Conservation (phyloP, 2,797 vertebrate genomes). For the Lithobates pipiens region DNA sequence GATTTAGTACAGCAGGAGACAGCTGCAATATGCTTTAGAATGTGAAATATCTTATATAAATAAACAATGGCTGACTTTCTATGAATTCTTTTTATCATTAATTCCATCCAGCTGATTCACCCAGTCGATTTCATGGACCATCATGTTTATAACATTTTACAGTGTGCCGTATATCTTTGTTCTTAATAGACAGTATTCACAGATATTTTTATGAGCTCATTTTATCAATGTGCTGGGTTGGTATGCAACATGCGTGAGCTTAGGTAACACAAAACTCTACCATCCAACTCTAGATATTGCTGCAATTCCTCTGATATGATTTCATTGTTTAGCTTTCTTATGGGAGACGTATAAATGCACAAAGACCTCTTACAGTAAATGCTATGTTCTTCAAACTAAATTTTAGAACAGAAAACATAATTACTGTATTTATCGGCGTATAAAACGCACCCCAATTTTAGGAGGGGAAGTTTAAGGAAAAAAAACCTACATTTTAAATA, state of each 20-base stretch:
- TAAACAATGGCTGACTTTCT: conserved; percentile 42
- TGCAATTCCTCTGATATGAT: neutral
- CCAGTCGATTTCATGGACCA: conserved; percentile 15
- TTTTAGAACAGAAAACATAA: too few species aligned
- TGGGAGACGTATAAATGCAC: neutral
- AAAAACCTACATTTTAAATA: too few species aligned
- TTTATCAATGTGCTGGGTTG: conserved; percentile 8
- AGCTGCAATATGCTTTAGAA: conserved; percentile 33
- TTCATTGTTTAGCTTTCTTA: neutral
- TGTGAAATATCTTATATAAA: conserved; percentile 40
- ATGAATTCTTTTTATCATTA: conserved; percentile 22
- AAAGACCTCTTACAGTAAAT: neutral
- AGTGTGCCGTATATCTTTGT: conserved; percentile 9
- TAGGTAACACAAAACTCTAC: neutral
- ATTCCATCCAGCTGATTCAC: conserved; percentile 37
- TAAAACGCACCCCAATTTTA: too few species aligned
- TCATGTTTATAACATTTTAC: conserved; percentile 9
- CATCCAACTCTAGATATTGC: neutral
- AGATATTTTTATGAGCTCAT: neutral
- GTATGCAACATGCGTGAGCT: conserved; percentile 6
- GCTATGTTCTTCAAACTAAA: neutral
- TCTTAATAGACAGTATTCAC: neutral
- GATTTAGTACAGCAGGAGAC: conserved; percentile 29
- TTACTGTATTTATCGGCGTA: too few species aligned
- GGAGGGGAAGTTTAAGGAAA: too few species aligned